Conservation (phyloP, 2,113 vertebrate species). For the Podiceps cristatus region DNA sequence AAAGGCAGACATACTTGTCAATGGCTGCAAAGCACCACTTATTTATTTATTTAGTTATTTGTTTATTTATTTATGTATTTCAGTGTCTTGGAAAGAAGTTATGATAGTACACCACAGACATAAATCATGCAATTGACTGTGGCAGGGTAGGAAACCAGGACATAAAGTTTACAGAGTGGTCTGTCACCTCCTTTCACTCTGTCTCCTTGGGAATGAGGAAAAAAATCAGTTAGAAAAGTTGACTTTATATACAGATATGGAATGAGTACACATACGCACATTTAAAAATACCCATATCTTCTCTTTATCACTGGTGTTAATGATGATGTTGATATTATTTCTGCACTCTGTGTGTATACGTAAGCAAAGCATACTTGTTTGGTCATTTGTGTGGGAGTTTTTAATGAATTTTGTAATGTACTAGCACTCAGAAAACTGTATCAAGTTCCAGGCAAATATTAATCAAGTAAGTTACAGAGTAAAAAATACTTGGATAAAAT, state of each 20-base stretch:
- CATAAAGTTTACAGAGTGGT: neutral
- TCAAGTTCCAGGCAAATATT: neutral
- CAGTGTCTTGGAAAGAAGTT: neutral
- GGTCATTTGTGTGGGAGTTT: rapidly evolving
- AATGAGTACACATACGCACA: rapidly evolving
- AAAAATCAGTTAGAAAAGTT: neutral
- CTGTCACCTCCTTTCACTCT: neutral
- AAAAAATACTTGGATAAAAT: neutral
- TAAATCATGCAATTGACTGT: neutral
- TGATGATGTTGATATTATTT: neutral
- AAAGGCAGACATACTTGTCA: neutral
- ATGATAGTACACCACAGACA: neutral
- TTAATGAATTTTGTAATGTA: neutral
- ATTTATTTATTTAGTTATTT: too few species aligned
- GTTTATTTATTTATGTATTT: neutral
- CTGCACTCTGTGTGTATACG: neutral
- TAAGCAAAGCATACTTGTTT: neutral
- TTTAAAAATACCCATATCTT: neutral
- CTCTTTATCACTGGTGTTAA: neutral
- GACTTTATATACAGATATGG: neutral
- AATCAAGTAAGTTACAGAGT: neutral
- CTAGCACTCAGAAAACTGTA: neutral
- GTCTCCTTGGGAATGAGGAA: neutral
- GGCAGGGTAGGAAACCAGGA: neutral
- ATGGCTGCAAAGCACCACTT: rapidly evolving